Evolutionary conservation across 35 echinoderm and acorn worm species (phyloP), one percentile per base, ranked within the genome.

Genomic region (Ophioderma brevispina): DNA sequence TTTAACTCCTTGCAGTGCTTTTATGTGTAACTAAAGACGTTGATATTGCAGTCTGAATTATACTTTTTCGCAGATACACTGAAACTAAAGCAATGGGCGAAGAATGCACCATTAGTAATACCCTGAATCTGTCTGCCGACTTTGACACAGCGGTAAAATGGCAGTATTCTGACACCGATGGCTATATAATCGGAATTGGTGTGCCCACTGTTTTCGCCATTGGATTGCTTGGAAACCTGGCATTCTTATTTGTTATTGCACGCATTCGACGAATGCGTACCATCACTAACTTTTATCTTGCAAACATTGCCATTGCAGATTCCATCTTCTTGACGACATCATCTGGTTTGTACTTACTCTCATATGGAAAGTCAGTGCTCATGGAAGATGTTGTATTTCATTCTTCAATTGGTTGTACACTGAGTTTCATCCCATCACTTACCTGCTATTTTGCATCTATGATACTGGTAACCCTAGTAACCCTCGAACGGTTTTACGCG

Each of bases 201-300:
- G 52, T 85, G 46, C 77, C 78, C 8, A 32, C 55, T 21, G 77
- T 89, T 36, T 39, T 89, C 2, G 19, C 78, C 8, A n/a, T 89
- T 11, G 87, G 87, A 56, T 46, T 89, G 32, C 34, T 52, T 56
- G 76, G 87, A 11, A 89, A 89, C 77, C 39, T 40, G 17, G 77
- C 87, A 17, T 89, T 89, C 36, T 49, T 89, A 32, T 59, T 80
- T n/a, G 87, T 89, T 32, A 36, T 80, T 34, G 49, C 49, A 23
- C 38, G 78, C 18, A 76, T 89, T 10, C 13, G 33, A 1, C 46
- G 87, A 78, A 80, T 89, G 78, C 76, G 78, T 0, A 79, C 78
- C 19, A 50, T 78, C 1, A 80, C 76, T 0, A 89, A 89, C 35
- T 49, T 34, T 50, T 89, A 89, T 50, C 78, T 89, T 11, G 78